Evolutionary conservation across 2,888 invertebrate species (phyloP), one percentile per base, ranked within the genome.

Genomic region (Hetaerina titia): DNA sequence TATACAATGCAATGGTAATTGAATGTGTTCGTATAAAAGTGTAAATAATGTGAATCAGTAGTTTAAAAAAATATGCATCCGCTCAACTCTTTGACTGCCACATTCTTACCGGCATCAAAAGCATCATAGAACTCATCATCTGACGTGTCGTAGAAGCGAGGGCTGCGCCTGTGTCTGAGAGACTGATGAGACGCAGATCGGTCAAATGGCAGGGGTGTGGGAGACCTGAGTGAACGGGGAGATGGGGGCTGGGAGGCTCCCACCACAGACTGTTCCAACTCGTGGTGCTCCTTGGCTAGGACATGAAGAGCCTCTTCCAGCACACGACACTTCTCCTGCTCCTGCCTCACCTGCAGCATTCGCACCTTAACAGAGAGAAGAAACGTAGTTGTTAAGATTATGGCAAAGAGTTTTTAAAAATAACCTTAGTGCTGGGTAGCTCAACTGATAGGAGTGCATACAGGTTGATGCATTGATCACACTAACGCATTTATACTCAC

Each of bases 261-360:
- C 9, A 98, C 97, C 9, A 92, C 92, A 0, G 98, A 98, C 97
- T 97, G 97, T 96, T 98, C 98, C 0, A 98, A 96, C 19, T 97
- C 98, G 96, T 98, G 98, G 96, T 98, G 98, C 95, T 98, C 98
- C 87, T 97, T 97, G 0, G 98, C 98, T 64, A 98, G 96, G 2
- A 98, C 98, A 31, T 98, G 98, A 11, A 98, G 96, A 0, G 98
- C 97, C 96, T 98, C 98, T 96, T 98, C 98, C 15, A 98, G 96
- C 13, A 98, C 98, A 4, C 98, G 96, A 95, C 98, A 97, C 89
- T 98, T 97, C 96, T 98, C 98, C 95, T 96, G 96, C 95, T 97
- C 97, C 95, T 97, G 97, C 95, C 96, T 96, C 95, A 97, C 96
- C 95, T 97, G 96, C 15, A 96, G 95, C 95, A 96, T 96, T 95